These are phyloP conservation scores for Aspidapion aeneum DNA, from an alignment of 2,888 invertebrate genomes.

Conservation along the genomic window DNA sequence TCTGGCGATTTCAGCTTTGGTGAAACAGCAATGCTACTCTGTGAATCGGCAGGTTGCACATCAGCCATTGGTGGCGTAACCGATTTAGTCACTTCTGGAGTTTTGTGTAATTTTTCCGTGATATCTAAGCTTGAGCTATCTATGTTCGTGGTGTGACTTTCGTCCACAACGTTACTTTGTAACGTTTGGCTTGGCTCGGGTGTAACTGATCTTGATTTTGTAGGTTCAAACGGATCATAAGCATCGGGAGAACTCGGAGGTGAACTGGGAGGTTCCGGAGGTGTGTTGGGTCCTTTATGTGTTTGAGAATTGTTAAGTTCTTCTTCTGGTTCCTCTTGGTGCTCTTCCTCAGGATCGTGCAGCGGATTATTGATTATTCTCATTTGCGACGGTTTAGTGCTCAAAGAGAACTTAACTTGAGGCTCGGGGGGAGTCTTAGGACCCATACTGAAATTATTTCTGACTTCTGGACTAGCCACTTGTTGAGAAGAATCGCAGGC, in stretches of 20 bases:
- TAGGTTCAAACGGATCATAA: slow-evolving; percentile 90
- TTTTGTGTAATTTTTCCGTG: slow-evolving; percentile 35
- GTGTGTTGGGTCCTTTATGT: slow-evolving; percentile 71
- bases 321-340: slow-evolving; percentile 36
- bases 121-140: slow-evolving; percentile 28
- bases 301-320: slow-evolving; percentile 29
- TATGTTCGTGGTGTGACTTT: slow-evolving; percentile 26
- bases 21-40: slow-evolving; percentile 40
- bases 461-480: slow-evolving; percentile 41
- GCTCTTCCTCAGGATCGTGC: slow-evolving; percentile 55
- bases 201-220: slow-evolving; percentile 71
- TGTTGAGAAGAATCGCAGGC: slow-evolving; percentile 40
- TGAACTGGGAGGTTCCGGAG: slow-evolving; percentile 64
- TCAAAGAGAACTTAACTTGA: slow-evolving; percentile 61
- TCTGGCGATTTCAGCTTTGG: slow-evolving; percentile 40
- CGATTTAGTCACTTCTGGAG: slow-evolving; percentile 35
- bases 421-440: slow-evolving; percentile 77
- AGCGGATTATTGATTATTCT: slow-evolving; percentile 59
- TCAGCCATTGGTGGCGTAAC: slow-evolving; percentile 43
- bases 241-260: slow-evolving; percentile 74
- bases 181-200: slow-evolving; percentile 46
- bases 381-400: slow-evolving; percentile 52
- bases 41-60: slow-evolving; percentile 48
- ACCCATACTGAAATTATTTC: slow-evolving; percentile 51
- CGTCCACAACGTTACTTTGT: slow-evolving; percentile 25